A percentile compares a stretch with the other conserved stretches of the same genome.
These are phyloP conservation scores for Scalopus aquaticus DNA, from an alignment of 2,113 vertebrate genomes.

Conservation along the genomic window DNA sequence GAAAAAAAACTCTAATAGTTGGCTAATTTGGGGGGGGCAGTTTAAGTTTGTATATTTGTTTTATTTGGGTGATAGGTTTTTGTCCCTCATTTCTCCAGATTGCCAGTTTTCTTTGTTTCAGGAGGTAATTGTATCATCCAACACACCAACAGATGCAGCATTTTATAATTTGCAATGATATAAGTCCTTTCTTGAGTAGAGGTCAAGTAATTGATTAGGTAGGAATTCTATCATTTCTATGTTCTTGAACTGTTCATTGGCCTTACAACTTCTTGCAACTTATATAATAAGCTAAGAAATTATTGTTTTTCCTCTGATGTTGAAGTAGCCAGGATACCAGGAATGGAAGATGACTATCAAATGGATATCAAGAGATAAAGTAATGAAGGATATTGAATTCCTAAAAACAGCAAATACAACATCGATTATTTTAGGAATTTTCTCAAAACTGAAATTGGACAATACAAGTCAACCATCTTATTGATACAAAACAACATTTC, in stretches of 20 bases:
- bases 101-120: background rate
- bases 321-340: background rate
- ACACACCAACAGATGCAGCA: background rate
- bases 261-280: background rate
- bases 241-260: background rate
- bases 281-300: background rate
- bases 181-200: background rate
- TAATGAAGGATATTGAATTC: background rate
- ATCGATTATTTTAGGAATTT: background rate
- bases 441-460: conserved; percentile 12
- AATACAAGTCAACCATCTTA: background rate
- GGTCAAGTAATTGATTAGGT: background rate
- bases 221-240: background rate
- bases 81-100: background rate
- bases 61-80: background rate
- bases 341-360: background rate
- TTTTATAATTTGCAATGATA: background rate
- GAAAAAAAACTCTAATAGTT: background rate
- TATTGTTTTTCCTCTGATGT: background rate
- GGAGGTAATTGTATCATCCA: background rate
- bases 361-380: background rate
- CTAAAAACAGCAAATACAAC: background rate
- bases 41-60: background rate
- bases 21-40: background rate
- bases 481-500: background rate